These are phyloP conservation scores for Gymnodraco acuticeps DNA, from an alignment of 2,797 vertebrate genomes.

Conservation along the genomic window DNA sequence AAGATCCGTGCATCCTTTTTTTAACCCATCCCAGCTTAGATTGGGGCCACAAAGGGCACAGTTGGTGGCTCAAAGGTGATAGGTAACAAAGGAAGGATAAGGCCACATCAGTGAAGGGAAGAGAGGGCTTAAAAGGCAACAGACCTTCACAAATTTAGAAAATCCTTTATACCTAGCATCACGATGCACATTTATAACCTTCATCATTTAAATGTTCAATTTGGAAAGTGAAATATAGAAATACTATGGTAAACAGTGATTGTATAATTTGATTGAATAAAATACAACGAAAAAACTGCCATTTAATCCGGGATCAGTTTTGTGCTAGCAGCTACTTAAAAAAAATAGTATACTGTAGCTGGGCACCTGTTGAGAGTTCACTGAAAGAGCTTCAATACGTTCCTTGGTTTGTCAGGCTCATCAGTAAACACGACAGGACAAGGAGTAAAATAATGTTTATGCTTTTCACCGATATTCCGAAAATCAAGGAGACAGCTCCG, in stretches of 20 bases:
- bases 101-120: constrained; percentile 69
- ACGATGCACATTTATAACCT: not conserved
- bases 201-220: not conserved
- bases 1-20: constrained; percentile 43
- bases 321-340: not conserved
- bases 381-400: constrained; percentile 24
- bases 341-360: not conserved
- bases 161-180: constrained; percentile 26
- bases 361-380: constrained; percentile 56
- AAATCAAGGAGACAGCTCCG: constrained; percentile 91
- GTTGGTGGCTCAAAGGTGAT: constrained; percentile 63
- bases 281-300: not conserved
- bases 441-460: constrained; percentile 39
- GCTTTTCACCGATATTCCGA: constrained; percentile 78
- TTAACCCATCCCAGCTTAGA: constrained; percentile 46
- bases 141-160: constrained; percentile 65
- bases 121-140: constrained; percentile 65
- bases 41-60: constrained; percentile 63
- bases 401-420: constrained; percentile 63
- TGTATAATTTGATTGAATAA: not conserved
- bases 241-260: not conserved
- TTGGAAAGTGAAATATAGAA: not conserved
- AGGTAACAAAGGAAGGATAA: constrained; percentile 78
- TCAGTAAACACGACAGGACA: constrained; percentile 60
- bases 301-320: not conserved